These are phyloP conservation scores for Quadriops clusia DNA, from an alignment of 2,888 invertebrate genomes.

Conservation along the genomic window DNA sequence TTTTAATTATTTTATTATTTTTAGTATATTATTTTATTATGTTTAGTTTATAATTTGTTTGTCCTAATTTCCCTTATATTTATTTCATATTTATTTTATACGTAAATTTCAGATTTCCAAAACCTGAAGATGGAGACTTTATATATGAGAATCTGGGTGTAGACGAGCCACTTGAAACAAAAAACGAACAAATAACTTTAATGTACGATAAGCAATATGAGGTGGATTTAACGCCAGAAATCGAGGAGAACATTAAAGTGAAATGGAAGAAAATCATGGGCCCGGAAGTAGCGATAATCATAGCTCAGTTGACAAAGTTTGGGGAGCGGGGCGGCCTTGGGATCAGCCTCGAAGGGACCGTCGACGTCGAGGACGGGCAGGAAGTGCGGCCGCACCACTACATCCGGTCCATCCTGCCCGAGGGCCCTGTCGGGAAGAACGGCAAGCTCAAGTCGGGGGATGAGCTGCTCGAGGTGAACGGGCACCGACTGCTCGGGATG, in stretches of 20 bases:
- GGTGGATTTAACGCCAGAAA: conserved; percentile 48
- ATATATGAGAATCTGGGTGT: conserved; percentile 23
- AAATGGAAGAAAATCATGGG: conserved; percentile 79
- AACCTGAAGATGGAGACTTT: conserved; percentile 31
- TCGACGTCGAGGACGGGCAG: conserved; percentile 91
- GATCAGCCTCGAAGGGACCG: conserved; percentile 95
- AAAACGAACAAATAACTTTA: conserved; percentile 27
- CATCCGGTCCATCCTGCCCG: conserved; percentile 91
- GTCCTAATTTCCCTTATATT: conserved; percentile 5
- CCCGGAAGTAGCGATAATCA: conserved; percentile 61
- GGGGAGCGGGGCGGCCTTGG: conserved; percentile 89
- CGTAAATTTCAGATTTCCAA: conserved; percentile 36
- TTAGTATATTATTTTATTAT: conserved; percentile 9
- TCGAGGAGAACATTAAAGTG: conserved; percentile 65
- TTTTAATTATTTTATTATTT: conserved; percentile 2
- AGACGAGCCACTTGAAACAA: conserved; percentile 27
- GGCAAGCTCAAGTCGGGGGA: conserved; percentile 85
- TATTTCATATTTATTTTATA: conserved; percentile 26
- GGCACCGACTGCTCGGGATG: conserved; percentile 75
- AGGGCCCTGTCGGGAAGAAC: conserved; percentile 93
- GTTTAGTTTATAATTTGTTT: conserved; percentile 14
- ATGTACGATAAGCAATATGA: conserved; percentile 23
- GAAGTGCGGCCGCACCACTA: conserved; percentile 98
- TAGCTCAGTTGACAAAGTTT: conserved; percentile 74
- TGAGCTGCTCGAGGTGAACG: conserved; percentile 90